phyloP scores from a whole-genome alignment of 2,797 vertebrate genomes.

The Labeo calbasu region DNA sequence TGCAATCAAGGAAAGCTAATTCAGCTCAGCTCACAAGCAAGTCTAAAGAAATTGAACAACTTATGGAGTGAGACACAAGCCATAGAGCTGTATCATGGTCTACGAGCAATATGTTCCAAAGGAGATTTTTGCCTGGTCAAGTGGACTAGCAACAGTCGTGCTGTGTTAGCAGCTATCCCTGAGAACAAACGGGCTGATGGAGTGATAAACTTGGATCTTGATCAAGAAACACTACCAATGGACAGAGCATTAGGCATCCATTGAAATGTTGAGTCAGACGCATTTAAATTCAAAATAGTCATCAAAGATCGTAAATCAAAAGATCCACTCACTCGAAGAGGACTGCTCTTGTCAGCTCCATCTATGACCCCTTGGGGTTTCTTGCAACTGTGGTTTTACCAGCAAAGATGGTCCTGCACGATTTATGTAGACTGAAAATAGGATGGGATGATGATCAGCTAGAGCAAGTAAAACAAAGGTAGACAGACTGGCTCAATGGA shows the following conservation, averaged over 20 bases:
- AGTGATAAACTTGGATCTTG: background rate
- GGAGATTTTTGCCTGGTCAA: background rate
- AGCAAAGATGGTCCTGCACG: too few species aligned
- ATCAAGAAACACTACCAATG: background rate
- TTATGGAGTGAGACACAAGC: constrained; percentile 16
- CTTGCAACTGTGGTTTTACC: too few species aligned
- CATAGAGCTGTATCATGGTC: background rate
- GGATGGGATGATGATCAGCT: too few species aligned
- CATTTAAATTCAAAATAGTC: constrained; percentile 1
- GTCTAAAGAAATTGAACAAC: constrained; percentile 8
- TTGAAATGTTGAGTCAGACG: background rate
- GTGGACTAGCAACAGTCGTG: background rate
- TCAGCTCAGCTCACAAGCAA: constrained; percentile 20
- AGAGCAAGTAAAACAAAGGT: too few species aligned
- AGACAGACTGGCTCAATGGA: too few species aligned
- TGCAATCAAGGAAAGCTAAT: constrained; percentile 21
- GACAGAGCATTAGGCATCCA: background rate
- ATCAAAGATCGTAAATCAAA: background rate
- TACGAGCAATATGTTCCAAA: background rate
- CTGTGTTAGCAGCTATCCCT: background rate
- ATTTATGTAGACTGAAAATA: too few species aligned
- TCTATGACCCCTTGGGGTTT: too few species aligned
- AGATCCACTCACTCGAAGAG: background rate
- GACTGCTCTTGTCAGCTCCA: background rate
- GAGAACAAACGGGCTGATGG: background rate